Percentiles rank a stretch among this genome's conserved stretches.
These are phyloP conservation scores for Ganaspis sp. DNA, from an alignment of 1,140 invertebrate species.

Conservation along the genomic window DNA sequence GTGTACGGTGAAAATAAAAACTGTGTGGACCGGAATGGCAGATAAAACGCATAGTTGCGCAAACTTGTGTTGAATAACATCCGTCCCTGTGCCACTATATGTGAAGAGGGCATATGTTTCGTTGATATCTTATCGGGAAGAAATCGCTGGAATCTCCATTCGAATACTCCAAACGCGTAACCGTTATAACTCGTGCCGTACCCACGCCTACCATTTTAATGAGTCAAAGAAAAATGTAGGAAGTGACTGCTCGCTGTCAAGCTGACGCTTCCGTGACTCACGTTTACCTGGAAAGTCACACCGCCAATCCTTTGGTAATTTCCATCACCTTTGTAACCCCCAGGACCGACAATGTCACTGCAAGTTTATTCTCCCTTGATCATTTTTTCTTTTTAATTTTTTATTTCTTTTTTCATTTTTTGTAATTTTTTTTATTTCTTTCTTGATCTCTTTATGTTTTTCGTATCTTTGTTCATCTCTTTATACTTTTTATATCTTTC, in stretches of 20 bases:
- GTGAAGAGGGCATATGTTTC: conserved; percentile 41
- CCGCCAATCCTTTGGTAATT: not conserved
- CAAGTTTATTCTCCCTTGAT: no score
- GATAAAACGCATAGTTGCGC: conserved; percentile 48
- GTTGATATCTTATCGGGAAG: conserved; percentile 39
- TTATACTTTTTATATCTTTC: no score
- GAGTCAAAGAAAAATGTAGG: conserved; percentile 38
- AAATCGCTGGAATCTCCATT: conserved; percentile 38
- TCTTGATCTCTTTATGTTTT: no score
- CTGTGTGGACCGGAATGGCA: conserved; percentile 43
- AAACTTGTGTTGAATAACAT: conserved; percentile 50
- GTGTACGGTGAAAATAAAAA: conserved; percentile 38
- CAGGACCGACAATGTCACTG: no score
- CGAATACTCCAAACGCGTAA: conserved; percentile 20
- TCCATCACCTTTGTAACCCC: no score
- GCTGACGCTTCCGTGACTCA: conserved; percentile 17
- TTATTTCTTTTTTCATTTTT: no score
- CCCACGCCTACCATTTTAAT: conserved; percentile 48
- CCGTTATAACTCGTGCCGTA: conserved; percentile 31
- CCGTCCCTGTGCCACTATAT: conserved; percentile 21
- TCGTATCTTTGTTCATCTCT: no score
- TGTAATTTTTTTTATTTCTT: no score
- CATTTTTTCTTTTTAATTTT: no score
- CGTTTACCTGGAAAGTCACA: conserved; percentile 1
- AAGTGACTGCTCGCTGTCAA: conserved; percentile 32